Base-by-base conservation (phyloP, 2,888 invertebrate genomes). In the Empis stercorea region DNA sequence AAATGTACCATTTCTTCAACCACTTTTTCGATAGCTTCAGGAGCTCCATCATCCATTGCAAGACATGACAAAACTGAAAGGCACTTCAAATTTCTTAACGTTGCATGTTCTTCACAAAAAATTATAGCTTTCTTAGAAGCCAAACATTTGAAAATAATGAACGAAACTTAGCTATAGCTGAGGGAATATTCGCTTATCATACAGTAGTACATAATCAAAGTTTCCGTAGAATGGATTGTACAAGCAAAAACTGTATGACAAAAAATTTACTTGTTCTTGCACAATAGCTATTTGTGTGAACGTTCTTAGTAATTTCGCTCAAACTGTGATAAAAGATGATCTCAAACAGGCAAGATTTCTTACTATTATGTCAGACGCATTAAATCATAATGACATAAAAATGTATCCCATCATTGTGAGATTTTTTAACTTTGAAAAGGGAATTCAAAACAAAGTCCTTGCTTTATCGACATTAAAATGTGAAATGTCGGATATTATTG, bases 331-430 rank as follows among this genome's bases (percentile, higher is more conserved):
- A 38, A 10, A 2, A 5, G 38, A 44, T 32, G 44, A 44, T 37
- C 23, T 37, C 2, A 23, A 17, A 44, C 14, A 37, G 11, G 44
- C 17, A 10, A 14, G n/a, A 42, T 46, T 49, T 44, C 34, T 41
- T 44, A 41, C 45, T 10, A 16, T 47, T 36, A 43, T 47, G 16
- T 50, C 50, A 40, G 52, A 54, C 48, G 45, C 50, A 34, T 52
- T 50, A 42, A 54, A 54, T 42, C 47, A 51, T 45, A 53, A 52
- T 36, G 51, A 53, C 49, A 55, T 47, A 15, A 54, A 54, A 52
- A 38, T 53, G 16, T 52, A 52, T 47, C 51, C 51, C 36, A 51
- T 43, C 17, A 20, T 51, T 49, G 49, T 44, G 10, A 44, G 44
- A 30, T 34, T 34, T 34, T 34, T 34, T 5, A 20, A 20, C 5